phyloP scores from a whole-genome alignment of 1,140 invertebrate genomes.

The Microplitis demolitor region DNA sequence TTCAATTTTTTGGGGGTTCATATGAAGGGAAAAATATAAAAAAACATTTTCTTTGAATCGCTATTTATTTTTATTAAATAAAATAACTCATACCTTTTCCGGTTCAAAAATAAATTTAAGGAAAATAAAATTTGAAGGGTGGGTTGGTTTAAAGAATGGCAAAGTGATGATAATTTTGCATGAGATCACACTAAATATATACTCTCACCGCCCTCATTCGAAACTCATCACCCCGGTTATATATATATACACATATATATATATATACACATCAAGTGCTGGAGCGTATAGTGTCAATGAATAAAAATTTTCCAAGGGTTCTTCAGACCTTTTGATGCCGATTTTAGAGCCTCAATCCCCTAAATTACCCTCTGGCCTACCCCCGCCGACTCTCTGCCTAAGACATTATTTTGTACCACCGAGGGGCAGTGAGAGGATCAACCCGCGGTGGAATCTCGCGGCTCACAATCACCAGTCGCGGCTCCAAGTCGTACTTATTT shows the following conservation, averaged over 20 bases:
- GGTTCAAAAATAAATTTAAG: slow-evolving; percentile 29
- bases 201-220: background rate
- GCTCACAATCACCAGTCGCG: slow-evolving; percentile 52
- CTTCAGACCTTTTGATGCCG: slow-evolving; percentile 50
- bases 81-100: slow-evolving; percentile 20
- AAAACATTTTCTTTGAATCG: too few species aligned
- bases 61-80: too few species aligned
- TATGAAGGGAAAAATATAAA: too few species aligned
- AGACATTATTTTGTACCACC: slow-evolving; percentile 20
- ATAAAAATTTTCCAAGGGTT: slow-evolving; percentile 58
- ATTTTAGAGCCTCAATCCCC: slow-evolving; percentile 45
- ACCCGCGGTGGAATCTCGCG: slow-evolving; percentile 31
- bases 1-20: too few species aligned
- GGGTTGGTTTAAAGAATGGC: slow-evolving; percentile 15
- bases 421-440: slow-evolving; percentile 18
- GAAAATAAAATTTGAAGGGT: slow-evolving; percentile 29
- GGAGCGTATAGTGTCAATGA: slow-evolving; percentile 59
- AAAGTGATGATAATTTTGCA: slow-evolving; percentile 23
- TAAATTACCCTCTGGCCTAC: background rate
- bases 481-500: slow-evolving; percentile 57
- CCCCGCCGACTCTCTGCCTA: background rate
- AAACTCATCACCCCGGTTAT: too few species aligned
- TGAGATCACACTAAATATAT: slow-evolving; percentile 14
- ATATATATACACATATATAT: too few species aligned
- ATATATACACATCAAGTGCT: slow-evolving; percentile 32